Evolutionary conservation across 2,888 invertebrate genomes (phyloP).

Genomic region (Drosophila koepferae): DNA sequence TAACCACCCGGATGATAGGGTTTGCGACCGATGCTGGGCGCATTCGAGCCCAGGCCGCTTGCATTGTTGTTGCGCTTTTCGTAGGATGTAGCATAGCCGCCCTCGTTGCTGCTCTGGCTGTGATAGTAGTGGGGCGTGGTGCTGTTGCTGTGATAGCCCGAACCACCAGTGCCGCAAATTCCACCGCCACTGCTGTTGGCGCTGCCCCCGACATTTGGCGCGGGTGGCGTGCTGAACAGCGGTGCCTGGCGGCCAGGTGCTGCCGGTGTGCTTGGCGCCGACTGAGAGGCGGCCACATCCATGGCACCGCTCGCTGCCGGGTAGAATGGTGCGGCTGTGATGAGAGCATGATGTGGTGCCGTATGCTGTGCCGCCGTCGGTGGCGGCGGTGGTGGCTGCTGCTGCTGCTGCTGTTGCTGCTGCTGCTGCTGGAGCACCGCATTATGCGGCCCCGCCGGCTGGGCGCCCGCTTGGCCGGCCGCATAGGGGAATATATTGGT

Average conservation of each 20-base stretch:
- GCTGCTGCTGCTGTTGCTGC: constrained; percentile 62
- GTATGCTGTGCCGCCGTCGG: constrained; percentile 55
- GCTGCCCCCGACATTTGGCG: constrained; percentile 62
- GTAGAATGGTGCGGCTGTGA: constrained; percentile 81
- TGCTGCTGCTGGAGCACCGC: constrained; percentile 61
- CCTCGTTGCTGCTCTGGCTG: constrained; percentile 65
- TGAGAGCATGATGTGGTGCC: constrained; percentile 83
- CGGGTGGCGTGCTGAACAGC: constrained; percentile 84
- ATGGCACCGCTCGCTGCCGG: constrained; percentile 64
- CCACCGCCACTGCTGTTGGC: constrained; percentile 17
- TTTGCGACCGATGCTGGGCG: constrained; percentile 43
- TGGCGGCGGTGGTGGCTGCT: constrained; percentile 49
- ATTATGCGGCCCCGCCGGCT: constrained; percentile 62
- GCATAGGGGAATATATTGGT: constrained; percentile 85
- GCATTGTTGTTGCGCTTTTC: constrained; percentile 79
- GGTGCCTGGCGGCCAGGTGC: constrained; percentile 81
- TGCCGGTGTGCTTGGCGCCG: constrained; percentile 84
- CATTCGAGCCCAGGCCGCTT: constrained; percentile 24
- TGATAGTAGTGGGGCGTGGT: constrained; percentile 82
- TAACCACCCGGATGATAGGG: constrained; percentile 70
- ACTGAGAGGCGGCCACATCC: constrained; percentile 79
- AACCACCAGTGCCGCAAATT: constrained; percentile 23
- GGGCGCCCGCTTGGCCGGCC: constrained; percentile 69
- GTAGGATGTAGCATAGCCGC: constrained; percentile 62
- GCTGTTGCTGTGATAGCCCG: constrained; percentile 76